These are phyloP conservation scores for Ptyas mucosa DNA, from an alignment of 2,113 vertebrate species.

Conservation along the genomic window DNA sequence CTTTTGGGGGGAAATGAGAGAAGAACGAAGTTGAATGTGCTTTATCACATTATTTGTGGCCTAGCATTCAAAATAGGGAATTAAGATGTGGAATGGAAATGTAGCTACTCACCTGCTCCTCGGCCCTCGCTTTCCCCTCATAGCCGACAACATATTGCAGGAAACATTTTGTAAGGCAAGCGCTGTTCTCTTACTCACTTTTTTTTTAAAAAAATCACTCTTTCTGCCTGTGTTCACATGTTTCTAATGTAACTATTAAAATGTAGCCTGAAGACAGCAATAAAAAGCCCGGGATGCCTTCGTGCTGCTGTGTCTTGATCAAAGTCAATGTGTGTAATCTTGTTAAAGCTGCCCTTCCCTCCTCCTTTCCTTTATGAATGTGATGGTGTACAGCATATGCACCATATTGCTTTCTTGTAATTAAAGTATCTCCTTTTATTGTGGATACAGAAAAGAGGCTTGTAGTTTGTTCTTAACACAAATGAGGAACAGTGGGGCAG, in stretches of 20 bases:
- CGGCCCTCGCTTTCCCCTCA: slow-evolving; percentile 64
- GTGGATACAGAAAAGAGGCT: slow-evolving; percentile 64
- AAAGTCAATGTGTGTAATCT: slow-evolving; percentile 90
- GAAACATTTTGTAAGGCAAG: slow-evolving; percentile 60
- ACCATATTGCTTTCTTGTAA: slow-evolving; percentile 77
- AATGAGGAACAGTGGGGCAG: slow-evolving; percentile 53
- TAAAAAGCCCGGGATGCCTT: slow-evolving; percentile 82
- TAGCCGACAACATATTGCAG: slow-evolving; percentile 73
- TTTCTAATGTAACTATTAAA: slow-evolving; percentile 89
- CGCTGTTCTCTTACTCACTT: slow-evolving; percentile 44
- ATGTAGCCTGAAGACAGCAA: slow-evolving; percentile 90
- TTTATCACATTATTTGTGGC: background rate
- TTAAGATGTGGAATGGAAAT: slow-evolving; percentile 75
- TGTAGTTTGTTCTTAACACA: slow-evolving; percentile 55
- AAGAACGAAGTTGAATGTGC: background rate
- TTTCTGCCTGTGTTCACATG: slow-evolving; percentile 71
- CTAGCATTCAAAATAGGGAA: slow-evolving; percentile 47
- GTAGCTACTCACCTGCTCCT: slow-evolving; percentile 69
- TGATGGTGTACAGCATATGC: slow-evolving; percentile 74
- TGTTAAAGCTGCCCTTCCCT: slow-evolving; percentile 78
- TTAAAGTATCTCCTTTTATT: slow-evolving; percentile 80
- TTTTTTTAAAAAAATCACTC: slow-evolving; percentile 56
- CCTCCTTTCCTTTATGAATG: slow-evolving; percentile 66
- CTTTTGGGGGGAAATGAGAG: background rate
- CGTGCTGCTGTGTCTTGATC: slow-evolving; percentile 87